phyloP scores from a whole-genome alignment of 2,113 vertebrate species.

The Coptodon rendalli region DNA sequence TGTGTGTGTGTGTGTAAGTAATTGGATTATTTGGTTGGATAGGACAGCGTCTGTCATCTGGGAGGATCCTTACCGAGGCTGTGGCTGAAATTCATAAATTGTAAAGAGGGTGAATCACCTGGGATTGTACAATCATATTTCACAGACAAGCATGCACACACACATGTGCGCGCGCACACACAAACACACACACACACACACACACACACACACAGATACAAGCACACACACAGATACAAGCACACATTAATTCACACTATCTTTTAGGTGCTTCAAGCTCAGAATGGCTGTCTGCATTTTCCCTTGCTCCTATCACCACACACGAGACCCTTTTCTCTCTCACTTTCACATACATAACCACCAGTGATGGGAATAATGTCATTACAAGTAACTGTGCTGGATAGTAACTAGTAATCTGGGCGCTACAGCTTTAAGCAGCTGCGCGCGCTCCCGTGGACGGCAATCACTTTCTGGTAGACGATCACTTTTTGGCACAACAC shows the following conservation, averaged over 20 bases:
- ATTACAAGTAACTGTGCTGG: fast-evolving
- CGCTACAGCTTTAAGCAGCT: neutral
- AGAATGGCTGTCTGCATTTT: neutral
- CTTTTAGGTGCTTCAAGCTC: neutral
- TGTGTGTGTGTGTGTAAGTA: neutral
- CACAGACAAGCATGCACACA: neutral
- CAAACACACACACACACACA: neutral
- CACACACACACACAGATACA: neutral
- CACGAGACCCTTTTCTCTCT: fast-evolving
- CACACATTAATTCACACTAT: neutral
- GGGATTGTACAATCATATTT: slow-evolving; percentile 22
- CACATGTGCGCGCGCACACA: neutral
- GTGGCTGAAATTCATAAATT: slow-evolving; percentile 31
- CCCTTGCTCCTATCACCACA: neutral
- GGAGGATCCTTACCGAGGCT: slow-evolving; percentile 7
- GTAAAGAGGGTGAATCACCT: slow-evolving; percentile 35
- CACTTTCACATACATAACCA: neutral
- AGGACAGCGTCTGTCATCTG: slow-evolving; percentile 25
- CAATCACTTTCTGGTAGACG: neutral
- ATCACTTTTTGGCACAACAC: neutral
- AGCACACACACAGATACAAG: neutral
- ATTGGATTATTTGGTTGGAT: slow-evolving; percentile 48
- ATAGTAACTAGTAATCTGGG: neutral
- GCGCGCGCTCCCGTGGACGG: fast-evolving
- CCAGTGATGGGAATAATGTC: neutral